Percentiles rank a stretch among this genome's conserved stretches.
Evolutionary conservation across 2,888 invertebrate species (phyloP).

Genomic region (Calameuta idolon): DNA sequence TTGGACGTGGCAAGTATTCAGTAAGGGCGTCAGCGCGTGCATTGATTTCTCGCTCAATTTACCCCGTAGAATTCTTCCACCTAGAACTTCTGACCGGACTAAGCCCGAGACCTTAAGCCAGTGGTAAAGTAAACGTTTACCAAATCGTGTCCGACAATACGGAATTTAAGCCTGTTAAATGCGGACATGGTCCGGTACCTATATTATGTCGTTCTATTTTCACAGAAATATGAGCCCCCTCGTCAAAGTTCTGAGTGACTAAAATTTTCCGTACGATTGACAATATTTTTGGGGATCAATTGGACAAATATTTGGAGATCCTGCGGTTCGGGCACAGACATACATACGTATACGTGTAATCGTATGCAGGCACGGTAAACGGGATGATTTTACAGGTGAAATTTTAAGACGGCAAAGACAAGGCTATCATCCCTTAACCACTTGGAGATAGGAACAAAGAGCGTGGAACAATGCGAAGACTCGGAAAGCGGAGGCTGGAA

Average conservation of each 20-base stretch:
- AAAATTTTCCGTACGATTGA: neutral
- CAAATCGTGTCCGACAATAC: slow-evolving; percentile 43
- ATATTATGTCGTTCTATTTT: neutral
- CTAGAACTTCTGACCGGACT: slow-evolving; percentile 8
- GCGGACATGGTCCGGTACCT: neutral
- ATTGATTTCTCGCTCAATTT: slow-evolving; percentile 66
- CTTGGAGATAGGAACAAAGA: neutral
- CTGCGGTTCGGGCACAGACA: neutral
- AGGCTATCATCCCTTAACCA: neutral
- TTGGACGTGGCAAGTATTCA: slow-evolving; percentile 45
- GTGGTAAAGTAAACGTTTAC: slow-evolving; percentile 45
- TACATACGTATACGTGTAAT: neutral
- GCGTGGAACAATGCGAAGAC: neutral
- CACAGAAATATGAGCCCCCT: slow-evolving; percentile 3
- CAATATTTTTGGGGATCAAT: neutral
- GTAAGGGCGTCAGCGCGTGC: slow-evolving; percentile 61
- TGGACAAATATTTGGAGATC: neutral
- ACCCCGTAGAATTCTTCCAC: slow-evolving; percentile 53
- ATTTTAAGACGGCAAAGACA: neutral
- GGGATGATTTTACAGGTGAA: neutral
- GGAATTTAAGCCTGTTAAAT: slow-evolving; percentile 5
- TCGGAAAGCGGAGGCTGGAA: neutral
- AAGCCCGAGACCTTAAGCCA: slow-evolving; percentile 11
- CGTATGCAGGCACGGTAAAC: neutral
- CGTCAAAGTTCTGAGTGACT: neutral